Percentiles rank a stretch among this genome's conserved stretches.
phyloP scores from a whole-genome alignment of 2,888 invertebrate species.

The Acholoe squamosa region DNA sequence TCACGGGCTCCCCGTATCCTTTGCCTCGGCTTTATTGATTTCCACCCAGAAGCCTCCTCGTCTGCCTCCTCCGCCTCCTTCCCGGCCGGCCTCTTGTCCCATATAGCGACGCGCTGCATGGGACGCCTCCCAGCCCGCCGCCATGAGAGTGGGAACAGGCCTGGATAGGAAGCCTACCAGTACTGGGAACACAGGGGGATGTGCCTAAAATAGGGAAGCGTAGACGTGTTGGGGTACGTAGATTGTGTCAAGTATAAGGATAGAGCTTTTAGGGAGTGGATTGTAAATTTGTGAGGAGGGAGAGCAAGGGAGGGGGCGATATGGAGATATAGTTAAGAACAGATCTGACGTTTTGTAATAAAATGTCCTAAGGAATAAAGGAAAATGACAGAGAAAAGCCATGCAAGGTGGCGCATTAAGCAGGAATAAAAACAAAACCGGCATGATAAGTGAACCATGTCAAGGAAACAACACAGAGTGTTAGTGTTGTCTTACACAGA shows the following conservation, averaged over 20 bases:
- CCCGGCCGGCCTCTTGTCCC: constrained; percentile 17
- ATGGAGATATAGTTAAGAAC: too few relatives aligned
- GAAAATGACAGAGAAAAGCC: too few relatives aligned
- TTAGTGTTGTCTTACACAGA: too few relatives aligned
- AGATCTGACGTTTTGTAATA: too few relatives aligned
- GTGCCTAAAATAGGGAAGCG: neutral
- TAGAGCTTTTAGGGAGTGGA: neutral
- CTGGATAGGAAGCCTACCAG: neutral
- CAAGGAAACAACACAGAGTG: too few relatives aligned
- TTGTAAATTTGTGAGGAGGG: too few relatives aligned
- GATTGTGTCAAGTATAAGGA: neutral
- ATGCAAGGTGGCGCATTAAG: too few relatives aligned
- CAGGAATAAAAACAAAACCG: too few relatives aligned
- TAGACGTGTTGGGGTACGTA: neutral
- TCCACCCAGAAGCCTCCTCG: constrained; percentile 7
- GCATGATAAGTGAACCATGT: too few relatives aligned
- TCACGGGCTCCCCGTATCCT: constrained; percentile 38
- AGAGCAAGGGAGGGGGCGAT: too few relatives aligned
- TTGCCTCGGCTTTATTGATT: constrained; percentile 32
- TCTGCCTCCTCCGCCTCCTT: neutral
- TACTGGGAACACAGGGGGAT: neutral
- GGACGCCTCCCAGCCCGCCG: neutral
- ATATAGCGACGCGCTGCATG: constrained; percentile 10
- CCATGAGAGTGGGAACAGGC: neutral
- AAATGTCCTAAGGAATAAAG: too few relatives aligned